Evolutionary conservation across 1,140 invertebrate genomes (phyloP).

Genomic region (Battus philenor): DNA sequence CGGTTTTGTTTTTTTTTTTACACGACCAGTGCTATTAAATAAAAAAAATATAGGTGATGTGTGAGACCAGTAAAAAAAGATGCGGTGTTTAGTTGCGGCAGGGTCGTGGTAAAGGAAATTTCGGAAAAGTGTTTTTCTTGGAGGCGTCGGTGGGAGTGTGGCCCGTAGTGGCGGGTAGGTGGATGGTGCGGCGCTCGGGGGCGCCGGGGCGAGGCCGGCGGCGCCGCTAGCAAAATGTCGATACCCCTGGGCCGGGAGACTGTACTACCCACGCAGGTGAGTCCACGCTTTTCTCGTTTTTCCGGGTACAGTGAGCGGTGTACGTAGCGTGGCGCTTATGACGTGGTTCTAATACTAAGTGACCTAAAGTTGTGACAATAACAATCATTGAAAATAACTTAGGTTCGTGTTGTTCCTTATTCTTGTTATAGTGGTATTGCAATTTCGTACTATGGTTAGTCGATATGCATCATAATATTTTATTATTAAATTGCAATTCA

Average conservation of each 20-base stretch:
- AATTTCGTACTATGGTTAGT: no score
- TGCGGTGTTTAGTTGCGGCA: constrained; percentile 29
- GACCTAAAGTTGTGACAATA: constrained; percentile 1
- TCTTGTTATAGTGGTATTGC: no score
- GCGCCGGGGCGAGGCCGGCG: constrained; percentile 70
- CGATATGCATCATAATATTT: no score
- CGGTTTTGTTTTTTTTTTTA: constrained; percentile 31
- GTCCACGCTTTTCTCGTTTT: constrained; percentile 39
- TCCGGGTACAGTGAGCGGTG: constrained; percentile 26
- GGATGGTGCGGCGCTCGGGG: constrained; percentile 65
- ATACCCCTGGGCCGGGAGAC: constrained; percentile 71
- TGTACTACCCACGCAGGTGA: constrained; percentile 68
- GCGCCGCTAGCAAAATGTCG: constrained; percentile 73
- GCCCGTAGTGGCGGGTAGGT: constrained; percentile 56
- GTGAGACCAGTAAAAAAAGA: constrained; percentile 26
- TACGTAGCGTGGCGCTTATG: neutral
- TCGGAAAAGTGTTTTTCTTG: constrained; percentile 61
- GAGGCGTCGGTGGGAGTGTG: constrained; percentile 38
- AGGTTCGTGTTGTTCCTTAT: constrained; percentile 15
- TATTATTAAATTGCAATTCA: no score
- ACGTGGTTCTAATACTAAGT: constrained; percentile 4
- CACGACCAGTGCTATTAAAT: constrained; percentile 23
- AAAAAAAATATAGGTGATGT: constrained; percentile 37
- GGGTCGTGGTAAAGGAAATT: constrained; percentile 31
- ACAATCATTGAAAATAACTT: neutral